These are phyloP conservation scores for Ophthalmolycus amberensis DNA, from an alignment of 2,113 vertebrate species.

Conservation along the genomic window DNA sequence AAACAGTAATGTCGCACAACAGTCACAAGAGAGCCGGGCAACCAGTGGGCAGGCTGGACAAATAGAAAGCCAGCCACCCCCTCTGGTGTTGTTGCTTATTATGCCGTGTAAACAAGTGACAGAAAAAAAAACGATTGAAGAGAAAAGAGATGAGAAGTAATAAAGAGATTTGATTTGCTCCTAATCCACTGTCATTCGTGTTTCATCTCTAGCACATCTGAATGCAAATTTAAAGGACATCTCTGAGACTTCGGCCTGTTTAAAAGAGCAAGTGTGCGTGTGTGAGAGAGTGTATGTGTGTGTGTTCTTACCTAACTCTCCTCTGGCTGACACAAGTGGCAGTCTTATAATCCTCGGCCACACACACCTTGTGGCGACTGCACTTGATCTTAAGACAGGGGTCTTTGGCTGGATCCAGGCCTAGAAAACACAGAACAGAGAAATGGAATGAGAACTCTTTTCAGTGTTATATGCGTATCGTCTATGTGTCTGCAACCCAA, in stretches of 20 bases:
- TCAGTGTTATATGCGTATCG: background rate
- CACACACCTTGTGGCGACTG: slow-evolving; percentile 93
- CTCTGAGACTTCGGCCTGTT: background rate
- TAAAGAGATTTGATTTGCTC: slow-evolving; percentile 19
- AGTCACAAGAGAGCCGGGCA: slow-evolving; percentile 53
- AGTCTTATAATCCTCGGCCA: slow-evolving; percentile 91
- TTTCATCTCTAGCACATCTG: slow-evolving; percentile 34
- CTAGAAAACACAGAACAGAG: slow-evolving; percentile 71
- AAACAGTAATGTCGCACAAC: slow-evolving; percentile 69
- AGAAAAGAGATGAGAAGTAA: background rate
- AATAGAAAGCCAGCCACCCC: slow-evolving; percentile 4
- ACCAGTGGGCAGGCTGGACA: slow-evolving; percentile 42
- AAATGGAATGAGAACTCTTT: background rate
- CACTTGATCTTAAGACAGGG: slow-evolving; percentile 97
- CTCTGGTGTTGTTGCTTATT: slow-evolving; percentile 7
- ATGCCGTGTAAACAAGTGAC: slow-evolving; percentile 10
- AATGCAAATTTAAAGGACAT: slow-evolving; percentile 16
- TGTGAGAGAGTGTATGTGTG: slow-evolving; percentile 12
- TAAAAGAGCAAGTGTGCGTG: slow-evolving; percentile 13
- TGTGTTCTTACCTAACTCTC: slow-evolving; percentile 83
- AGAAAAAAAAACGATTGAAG: background rate
- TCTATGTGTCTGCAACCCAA: background rate
- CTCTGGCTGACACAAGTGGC: slow-evolving; percentile 93
- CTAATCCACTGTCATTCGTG: background rate
- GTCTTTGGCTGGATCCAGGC: slow-evolving; percentile 93